Evolutionary conservation across 2,113 vertebrate species (phyloP).

Genomic region (Odontophorus gujanensis): DNA sequence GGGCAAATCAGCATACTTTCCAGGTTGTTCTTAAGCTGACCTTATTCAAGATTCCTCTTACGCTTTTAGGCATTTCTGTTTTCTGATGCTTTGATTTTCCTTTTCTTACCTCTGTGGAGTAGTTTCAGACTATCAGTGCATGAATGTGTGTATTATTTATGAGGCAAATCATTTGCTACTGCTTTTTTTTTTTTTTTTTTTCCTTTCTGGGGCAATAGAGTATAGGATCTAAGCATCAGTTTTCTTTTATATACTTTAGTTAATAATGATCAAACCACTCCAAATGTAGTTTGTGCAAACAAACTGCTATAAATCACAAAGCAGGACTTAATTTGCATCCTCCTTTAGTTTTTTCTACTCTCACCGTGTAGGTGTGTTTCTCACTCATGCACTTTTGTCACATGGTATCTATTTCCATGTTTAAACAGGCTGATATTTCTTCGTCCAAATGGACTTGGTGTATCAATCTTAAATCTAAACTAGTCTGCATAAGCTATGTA

Average conservation of each 20-base stretch:
- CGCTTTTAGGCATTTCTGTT: neutral
- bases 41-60: neutral
- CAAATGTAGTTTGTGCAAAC: neutral
- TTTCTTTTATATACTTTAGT: neutral
- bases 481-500: neutral
- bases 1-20: neutral
- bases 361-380: neutral
- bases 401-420: neutral
- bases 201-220: neutral
- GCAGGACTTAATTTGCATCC: neutral
- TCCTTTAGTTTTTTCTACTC: neutral
- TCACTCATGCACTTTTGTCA: neutral
- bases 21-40: neutral
- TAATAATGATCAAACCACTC: constrained; percentile 26
- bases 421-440: neutral
- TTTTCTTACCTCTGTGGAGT: neutral
- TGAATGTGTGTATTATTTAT: neutral
- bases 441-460: neutral
- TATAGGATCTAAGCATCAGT: neutral
- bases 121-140: neutral
- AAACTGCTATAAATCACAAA: constrained; percentile 17
- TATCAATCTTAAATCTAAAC: neutral
- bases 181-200: neutral
- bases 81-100: neutral
- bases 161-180: neutral